Base-by-base conservation (phyloP, 2,797 vertebrate species). In the Acanthiza pusilla region DNA sequence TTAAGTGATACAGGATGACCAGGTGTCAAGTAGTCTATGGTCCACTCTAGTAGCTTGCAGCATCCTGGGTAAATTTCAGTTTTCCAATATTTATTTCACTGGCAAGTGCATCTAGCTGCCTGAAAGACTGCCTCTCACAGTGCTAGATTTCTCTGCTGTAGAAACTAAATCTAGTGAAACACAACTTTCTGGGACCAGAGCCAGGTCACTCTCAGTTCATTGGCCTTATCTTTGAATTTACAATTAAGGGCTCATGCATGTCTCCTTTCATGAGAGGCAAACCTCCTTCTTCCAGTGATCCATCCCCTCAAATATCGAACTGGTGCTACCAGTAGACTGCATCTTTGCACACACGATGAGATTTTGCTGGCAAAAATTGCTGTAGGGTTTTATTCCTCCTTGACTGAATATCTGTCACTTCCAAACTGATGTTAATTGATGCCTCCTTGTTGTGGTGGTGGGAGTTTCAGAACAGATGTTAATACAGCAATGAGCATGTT, bases 391-490 rank as follows among this genome's bases (percentile, higher is more conserved):
- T 91, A 91, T 90, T 96, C 73, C 38, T 94, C 80, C 89, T 88
- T 96, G 91, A 85, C 82, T 90, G 91, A 95, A 40, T 94, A 95
- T 93, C 94, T 96, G 95, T 96, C 94, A 93, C 89, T 94, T 88
- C 40, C 76, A 96, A 96, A 93, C 63, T 60, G 92, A 96, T 94
- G 91, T 93, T 95, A 96, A 95, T 96, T 94, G 94, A 95, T 96
- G 94, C 48, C 73, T 95, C 74, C 63, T 93, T 97, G 77, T 85
- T 88, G 48, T 9, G 42, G 66, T 90, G 74, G 91, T 93, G 71
- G 89, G 74, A 93, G 89, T 89, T 93, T 92, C 92, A 91, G 89
- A 96, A 71, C 80, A 96, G 94, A 96, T 94, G 85, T 90, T 95
- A 94, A 92, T 94, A 94, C 42, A 77, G 93, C 85, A 94, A 61